Percentiles rank a stretch among this genome's conserved stretches.
Conservation (phyloP, 1,140 invertebrate genomes). For the Megalonaias nervosa region DNA sequence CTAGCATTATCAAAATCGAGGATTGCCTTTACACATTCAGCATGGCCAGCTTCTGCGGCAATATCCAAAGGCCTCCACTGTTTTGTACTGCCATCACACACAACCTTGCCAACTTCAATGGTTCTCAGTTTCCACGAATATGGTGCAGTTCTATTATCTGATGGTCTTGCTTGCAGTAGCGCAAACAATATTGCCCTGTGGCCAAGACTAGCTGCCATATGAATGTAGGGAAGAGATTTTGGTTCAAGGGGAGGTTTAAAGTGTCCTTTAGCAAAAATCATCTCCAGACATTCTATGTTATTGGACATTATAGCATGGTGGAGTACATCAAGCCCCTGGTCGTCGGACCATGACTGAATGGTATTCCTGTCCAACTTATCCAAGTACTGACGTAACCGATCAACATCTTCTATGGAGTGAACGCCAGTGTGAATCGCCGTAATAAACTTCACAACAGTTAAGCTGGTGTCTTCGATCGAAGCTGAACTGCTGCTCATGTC, state of each 20-base stretch:
- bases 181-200: conserved; percentile 48
- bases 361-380: conserved; percentile 28
- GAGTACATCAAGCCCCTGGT: conserved; percentile 47
- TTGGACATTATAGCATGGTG: conserved; percentile 59
- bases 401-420: conserved; percentile 27
- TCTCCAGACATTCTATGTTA: conserved; percentile 51
- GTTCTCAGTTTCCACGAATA: conserved; percentile 10
- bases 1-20: conserved; percentile 46
- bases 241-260: conserved; percentile 62
- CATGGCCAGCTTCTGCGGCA: conserved; percentile 50
- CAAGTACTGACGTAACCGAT: conserved; percentile 19
- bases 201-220: conserved; percentile 53
- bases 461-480: too few relatives aligned
- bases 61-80: conserved; percentile 51
- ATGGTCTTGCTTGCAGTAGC: conserved; percentile 55
- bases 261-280: conserved; percentile 51
- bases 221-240: conserved; percentile 46
- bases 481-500: too few relatives aligned
- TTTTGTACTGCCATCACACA: neutral
- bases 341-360: conserved; percentile 45
- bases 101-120: conserved; percentile 3
- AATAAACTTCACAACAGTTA: too few relatives aligned
- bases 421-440: conserved; percentile 14
- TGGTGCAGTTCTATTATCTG: conserved; percentile 43
- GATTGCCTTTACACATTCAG: conserved; percentile 52